Conservation (phyloP, 2,797 vertebrate species). For the Fratercula arctica region DNA sequence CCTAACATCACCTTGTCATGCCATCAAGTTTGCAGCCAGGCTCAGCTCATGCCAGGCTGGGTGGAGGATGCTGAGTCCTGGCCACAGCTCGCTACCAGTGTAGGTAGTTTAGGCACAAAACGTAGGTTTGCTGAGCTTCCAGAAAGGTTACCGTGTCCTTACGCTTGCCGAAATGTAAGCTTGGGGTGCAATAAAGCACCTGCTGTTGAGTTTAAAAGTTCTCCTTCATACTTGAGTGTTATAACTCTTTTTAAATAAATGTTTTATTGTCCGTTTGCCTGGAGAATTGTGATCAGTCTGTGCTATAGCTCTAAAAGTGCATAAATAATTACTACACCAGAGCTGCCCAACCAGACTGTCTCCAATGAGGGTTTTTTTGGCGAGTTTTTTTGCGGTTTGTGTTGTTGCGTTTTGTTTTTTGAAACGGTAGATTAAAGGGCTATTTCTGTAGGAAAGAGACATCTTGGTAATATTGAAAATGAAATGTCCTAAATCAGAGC, state of each 20-base stretch:
- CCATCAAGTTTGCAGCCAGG: background rate
- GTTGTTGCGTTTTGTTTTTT: background rate
- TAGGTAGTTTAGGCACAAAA: background rate
- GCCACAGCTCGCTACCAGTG: background rate
- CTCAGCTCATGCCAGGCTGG: background rate
- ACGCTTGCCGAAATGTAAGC: background rate
- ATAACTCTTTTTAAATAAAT: background rate
- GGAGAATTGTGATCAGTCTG: background rate
- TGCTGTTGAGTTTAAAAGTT: background rate
- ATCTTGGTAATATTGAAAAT: slow-evolving; percentile 2
- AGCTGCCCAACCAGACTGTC: background rate
- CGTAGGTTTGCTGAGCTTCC: background rate
- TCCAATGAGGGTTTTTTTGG: background rate
- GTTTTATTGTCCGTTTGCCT: background rate
- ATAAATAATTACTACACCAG: background rate
- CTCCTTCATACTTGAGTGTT: background rate
- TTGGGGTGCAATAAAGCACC: background rate
- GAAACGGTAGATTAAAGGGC: background rate
- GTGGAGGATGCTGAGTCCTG: background rate
- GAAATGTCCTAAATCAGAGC: slow-evolving; percentile 46
- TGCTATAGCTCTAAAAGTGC: background rate
- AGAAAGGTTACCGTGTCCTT: background rate
- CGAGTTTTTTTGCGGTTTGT: background rate
- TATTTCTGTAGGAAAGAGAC: slow-evolving; percentile 24
- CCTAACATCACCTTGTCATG: background rate